Percentiles rank a stretch among this genome's conserved stretches.
Evolutionary conservation across 1,140 invertebrate species (phyloP).

Genomic region (roundworm (Caenorhabditis elegans)): DNA sequence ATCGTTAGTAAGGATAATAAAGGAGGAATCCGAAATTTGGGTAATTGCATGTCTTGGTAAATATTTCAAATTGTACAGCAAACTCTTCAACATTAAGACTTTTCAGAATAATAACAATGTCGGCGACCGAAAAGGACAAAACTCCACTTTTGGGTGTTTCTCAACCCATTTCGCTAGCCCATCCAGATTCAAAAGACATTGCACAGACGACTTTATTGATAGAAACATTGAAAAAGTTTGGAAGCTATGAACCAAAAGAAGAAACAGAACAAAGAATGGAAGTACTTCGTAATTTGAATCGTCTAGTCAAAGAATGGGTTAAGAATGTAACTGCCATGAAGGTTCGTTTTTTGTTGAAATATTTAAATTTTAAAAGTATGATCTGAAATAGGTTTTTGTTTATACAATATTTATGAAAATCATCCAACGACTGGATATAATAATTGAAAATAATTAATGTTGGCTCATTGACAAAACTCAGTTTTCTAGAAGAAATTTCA

Average conservation of each 20-base stretch:
- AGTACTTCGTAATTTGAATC: conserved; percentile 57
- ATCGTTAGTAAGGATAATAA: not conserved
- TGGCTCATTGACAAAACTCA: too few relatives aligned
- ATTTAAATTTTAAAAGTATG: too few relatives aligned
- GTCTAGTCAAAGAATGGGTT: conserved; percentile 62
- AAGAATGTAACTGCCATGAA: conserved; percentile 55
- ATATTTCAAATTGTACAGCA: not conserved
- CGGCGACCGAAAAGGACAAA: not conserved
- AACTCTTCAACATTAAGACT: not conserved
- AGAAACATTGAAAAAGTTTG: conserved; percentile 47
- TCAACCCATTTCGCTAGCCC: conserved; percentile 56
- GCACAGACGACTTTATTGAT: conserved; percentile 51
- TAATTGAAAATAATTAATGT: too few relatives aligned
- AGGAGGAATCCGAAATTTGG: not conserved
- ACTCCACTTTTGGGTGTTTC: conserved; percentile 53
- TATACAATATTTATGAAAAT: too few relatives aligned
- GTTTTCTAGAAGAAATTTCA: too few relatives aligned
- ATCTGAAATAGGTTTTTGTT: too few relatives aligned
- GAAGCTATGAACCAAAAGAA: conserved; percentile 59
- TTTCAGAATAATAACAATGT: not conserved
- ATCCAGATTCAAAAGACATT: conserved; percentile 51
- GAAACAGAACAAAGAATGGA: conserved; percentile 61
- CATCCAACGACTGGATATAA: too few relatives aligned
- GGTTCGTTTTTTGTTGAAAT: conserved; percentile 10
- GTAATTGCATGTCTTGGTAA: conserved; percentile 24